A percentile compares a stretch with the other conserved stretches of the same genome.
Conservation (phyloP, 2,888 invertebrate species). For the Brachyptera risi region DNA sequence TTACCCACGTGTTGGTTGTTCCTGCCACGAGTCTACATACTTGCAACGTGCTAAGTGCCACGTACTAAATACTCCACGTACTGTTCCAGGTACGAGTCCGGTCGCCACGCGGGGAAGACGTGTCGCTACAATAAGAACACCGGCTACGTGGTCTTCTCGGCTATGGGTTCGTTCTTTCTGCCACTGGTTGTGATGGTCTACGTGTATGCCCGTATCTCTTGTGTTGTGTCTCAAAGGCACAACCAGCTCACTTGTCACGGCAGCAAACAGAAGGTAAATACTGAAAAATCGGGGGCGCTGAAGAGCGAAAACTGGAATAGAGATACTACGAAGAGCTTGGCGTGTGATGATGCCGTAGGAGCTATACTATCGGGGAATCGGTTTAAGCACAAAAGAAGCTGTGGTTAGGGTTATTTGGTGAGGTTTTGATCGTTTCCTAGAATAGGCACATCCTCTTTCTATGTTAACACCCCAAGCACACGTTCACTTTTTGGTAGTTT, state of each 20-base stretch:
- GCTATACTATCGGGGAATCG: too few relatives aligned
- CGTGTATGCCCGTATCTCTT: conserved; percentile 86
- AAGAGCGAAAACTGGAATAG: too few relatives aligned
- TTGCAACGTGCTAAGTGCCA: conserved; percentile 79
- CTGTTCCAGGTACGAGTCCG: conserved; percentile 63
- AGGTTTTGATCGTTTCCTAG: too few relatives aligned
- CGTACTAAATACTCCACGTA: conserved; percentile 48
- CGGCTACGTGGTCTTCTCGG: conserved; percentile 93
- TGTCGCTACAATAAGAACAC: conserved; percentile 90
- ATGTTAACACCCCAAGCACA: too few relatives aligned
- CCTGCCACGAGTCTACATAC: conserved; percentile 86
- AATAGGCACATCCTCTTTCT: too few relatives aligned
- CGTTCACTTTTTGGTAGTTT: too few relatives aligned
- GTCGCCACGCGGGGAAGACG: conserved; percentile 57
- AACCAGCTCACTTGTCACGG: conserved; percentile 67
- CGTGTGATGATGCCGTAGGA: too few relatives aligned
- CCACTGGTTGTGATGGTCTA: conserved; percentile 95
- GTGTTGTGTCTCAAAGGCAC: conserved; percentile 74
- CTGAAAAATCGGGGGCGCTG: too few relatives aligned
- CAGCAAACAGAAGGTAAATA: conserved; percentile 37
- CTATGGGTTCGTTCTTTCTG: conserved; percentile 92
- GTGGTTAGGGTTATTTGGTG: too few relatives aligned
- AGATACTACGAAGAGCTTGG: too few relatives aligned
- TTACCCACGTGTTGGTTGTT: conserved; percentile 97
- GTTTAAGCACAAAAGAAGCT: too few relatives aligned